phyloP scores from a whole-genome alignment of 2,888 invertebrate species.

The Pollenia griseotomentosa region DNA sequence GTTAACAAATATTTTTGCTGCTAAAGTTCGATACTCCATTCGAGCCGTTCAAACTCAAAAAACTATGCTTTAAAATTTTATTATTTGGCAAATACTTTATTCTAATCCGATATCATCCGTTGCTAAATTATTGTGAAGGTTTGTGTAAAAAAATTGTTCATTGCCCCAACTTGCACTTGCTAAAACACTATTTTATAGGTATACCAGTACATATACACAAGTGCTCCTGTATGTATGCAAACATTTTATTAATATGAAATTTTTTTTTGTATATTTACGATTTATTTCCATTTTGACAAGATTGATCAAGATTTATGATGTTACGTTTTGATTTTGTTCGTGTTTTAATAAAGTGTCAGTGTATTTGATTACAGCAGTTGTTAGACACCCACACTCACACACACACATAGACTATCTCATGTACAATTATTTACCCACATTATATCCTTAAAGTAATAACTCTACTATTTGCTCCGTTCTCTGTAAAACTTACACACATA shows the following conservation, averaged over 20 bases:
- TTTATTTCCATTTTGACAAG: conserved; percentile 60
- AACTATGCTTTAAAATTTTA: no score
- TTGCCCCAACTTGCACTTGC: background rate
- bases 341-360: conserved; percentile 37
- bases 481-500: background rate
- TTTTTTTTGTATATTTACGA: conserved; percentile 20
- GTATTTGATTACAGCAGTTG: conserved; percentile 31
- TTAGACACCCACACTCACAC: background rate
- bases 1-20: no score
- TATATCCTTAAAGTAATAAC: conserved; percentile 31
- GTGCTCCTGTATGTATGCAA: background rate
- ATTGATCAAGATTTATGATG: conserved; percentile 67
- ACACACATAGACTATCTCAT: background rate
- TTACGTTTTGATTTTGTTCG: conserved; percentile 34
- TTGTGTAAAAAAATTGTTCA: no score
- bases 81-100: no score
- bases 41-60: no score
- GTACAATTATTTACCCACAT: background rate
- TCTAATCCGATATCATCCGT: no score
- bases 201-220: no score
- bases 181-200: background rate
- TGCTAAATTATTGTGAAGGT: no score
- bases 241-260: background rate
- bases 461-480: conserved; percentile 5
- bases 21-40: no score